These are phyloP conservation scores for Beroe forskalii DNA, from an alignment of 37 sponge, comb jelly and placozoan genomes.

Conservation along the genomic window DNA sequence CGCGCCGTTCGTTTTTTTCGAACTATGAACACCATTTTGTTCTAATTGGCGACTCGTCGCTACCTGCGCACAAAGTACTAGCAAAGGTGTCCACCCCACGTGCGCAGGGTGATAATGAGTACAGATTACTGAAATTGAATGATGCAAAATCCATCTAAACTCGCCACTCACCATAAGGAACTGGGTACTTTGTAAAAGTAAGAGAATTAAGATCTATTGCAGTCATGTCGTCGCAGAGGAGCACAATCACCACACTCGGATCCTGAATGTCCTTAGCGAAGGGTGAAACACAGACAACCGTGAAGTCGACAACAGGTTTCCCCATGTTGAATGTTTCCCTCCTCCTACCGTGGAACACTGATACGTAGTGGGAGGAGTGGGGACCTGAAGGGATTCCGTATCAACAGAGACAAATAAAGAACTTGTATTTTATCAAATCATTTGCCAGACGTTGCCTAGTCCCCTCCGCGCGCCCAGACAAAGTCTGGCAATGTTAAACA, in stretches of 20 bases:
- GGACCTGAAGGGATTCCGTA: conserved; percentile 28
- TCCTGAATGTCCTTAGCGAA: conserved; percentile 58
- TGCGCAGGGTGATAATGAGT: background rate
- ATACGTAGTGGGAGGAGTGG: conserved; percentile 10
- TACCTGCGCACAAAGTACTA: too few species aligned
- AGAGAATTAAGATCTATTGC: conserved; percentile 33
- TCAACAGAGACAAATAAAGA: too few species aligned
- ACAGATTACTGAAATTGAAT: background rate
- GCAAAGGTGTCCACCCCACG: too few species aligned
- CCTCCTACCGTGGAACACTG: conserved; percentile 60
- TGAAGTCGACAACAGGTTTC: conserved; percentile 35
- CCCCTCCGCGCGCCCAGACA: too few species aligned
- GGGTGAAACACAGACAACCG: conserved; percentile 35
- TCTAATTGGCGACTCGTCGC: too few species aligned
- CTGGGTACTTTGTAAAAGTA: conserved; percentile 20
- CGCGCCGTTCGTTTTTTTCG: too few species aligned
- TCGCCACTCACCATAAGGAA: conserved; percentile 3
- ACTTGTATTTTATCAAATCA: too few species aligned
- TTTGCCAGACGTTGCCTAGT: too few species aligned
- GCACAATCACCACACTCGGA: conserved; percentile 31
- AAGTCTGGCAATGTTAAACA: too few species aligned
- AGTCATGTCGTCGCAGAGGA: conserved; percentile 11
- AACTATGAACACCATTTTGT: too few species aligned
- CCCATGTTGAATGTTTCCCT: conserved; percentile 30
- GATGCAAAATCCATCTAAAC: background rate